phyloP scores from a whole-genome alignment of 2,888 invertebrate species.

The Sycophila texana region DNA sequence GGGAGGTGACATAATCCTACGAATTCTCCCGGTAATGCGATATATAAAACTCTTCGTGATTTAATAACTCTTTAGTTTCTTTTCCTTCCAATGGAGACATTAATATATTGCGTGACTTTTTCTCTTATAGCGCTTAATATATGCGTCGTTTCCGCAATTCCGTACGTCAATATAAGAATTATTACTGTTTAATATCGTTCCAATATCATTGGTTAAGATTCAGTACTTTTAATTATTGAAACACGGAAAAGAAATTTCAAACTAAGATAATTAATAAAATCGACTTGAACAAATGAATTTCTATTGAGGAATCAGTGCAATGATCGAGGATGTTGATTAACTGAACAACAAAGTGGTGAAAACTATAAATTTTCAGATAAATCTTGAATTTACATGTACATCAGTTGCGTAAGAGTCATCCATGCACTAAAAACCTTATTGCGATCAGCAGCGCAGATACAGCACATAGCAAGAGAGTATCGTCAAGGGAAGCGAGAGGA shows the following conservation, averaged over 20 bases:
- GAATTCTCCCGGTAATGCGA: conserved; percentile 58
- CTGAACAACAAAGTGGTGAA: too few relatives aligned
- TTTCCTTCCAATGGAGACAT: neutral
- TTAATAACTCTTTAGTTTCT: conserved; percentile 42
- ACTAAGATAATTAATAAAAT: too few relatives aligned
- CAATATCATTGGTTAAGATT: too few relatives aligned
- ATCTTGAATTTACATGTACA: neutral
- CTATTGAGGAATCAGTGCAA: too few relatives aligned
- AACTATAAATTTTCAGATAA: too few relatives aligned
- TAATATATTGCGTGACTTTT: conserved; percentile 1
- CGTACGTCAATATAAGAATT: too few relatives aligned
- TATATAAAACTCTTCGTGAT: conserved; percentile 25
- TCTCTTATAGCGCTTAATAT: neutral
- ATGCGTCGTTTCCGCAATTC: too few relatives aligned
- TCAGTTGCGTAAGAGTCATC: neutral
- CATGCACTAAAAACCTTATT: neutral
- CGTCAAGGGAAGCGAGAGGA: conserved; percentile 18
- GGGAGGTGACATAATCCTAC: conserved; percentile 62
- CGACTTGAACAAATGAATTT: too few relatives aligned
- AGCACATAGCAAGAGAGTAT: neutral
- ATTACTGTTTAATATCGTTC: too few relatives aligned
- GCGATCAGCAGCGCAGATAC: neutral
- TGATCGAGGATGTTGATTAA: too few relatives aligned
- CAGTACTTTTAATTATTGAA: too few relatives aligned
- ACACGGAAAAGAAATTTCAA: too few relatives aligned